Conservation (phyloP, 2,888 invertebrate species). For the Eilema depressum region DNA sequence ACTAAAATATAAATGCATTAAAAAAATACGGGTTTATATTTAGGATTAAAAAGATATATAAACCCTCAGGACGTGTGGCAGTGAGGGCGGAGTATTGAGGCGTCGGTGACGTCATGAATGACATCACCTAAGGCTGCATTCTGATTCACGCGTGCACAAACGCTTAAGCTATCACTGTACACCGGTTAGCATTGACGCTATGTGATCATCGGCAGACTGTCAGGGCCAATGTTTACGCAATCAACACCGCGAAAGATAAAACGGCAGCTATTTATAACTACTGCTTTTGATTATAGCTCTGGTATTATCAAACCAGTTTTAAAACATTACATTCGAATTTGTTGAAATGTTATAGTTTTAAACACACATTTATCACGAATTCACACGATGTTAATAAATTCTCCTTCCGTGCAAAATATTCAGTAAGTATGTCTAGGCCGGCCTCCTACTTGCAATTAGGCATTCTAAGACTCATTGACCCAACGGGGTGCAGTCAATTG, state of each 20-base stretch:
- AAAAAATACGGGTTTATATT: background rate
- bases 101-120: slow-evolving; percentile 61
- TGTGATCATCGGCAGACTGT: slow-evolving; percentile 47
- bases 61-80: background rate
- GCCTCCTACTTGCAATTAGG: background rate
- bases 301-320: slow-evolving; percentile 17
- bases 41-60: background rate
- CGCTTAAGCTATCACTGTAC: slow-evolving; percentile 12
- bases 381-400: background rate
- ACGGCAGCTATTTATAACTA: slow-evolving; percentile 53
- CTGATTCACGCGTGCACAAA: slow-evolving; percentile 52
- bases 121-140: slow-evolving; percentile 61
- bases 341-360: background rate
- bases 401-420: background rate
- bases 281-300: slow-evolving; percentile 14
- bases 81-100: slow-evolving; percentile 41
- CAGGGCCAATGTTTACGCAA: slow-evolving; percentile 61
- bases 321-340: background rate
- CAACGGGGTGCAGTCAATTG: too few species aligned
- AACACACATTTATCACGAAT: background rate
- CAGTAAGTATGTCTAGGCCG: background rate
- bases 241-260: slow-evolving; percentile 53
- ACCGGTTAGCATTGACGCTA: slow-evolving; percentile 48
- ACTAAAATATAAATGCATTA: background rate
- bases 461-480: too few species aligned